A percentile compares a stretch with the other conserved stretches of the same genome.
phyloP scores from a whole-genome alignment of 1,140 invertebrate genomes.

The Atta cephalotes region DNA sequence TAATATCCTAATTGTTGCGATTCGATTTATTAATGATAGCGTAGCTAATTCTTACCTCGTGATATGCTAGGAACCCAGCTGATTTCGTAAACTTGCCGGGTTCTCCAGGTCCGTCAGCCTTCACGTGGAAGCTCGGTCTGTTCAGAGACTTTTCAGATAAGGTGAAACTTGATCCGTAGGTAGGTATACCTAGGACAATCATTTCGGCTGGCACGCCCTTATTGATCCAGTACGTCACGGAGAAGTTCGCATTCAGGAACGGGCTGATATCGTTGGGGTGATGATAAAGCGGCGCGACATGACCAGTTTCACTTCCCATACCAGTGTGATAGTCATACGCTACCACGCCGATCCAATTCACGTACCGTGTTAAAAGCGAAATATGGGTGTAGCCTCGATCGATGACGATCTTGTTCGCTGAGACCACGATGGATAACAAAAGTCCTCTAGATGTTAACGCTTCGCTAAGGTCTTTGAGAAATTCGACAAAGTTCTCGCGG shows the following conservation, averaged over 20 bases:
- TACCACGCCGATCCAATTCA: slow-evolving; percentile 95
- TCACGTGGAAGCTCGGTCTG: slow-evolving; percentile 88
- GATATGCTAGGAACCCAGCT: slow-evolving; percentile 93
- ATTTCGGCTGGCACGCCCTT: slow-evolving; percentile 93
- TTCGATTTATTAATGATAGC: background rate
- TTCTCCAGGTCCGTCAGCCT: slow-evolving; percentile 92
- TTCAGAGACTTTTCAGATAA: slow-evolving; percentile 86
- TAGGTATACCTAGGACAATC: slow-evolving; percentile 94
- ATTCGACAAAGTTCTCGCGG: slow-evolving; percentile 90
- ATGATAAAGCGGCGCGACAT: slow-evolving; percentile 92
- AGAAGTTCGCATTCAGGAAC: slow-evolving; percentile 93
- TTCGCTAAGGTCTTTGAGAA: slow-evolving; percentile 92
- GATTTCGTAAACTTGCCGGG: slow-evolving; percentile 95
- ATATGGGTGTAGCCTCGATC: slow-evolving; percentile 93
- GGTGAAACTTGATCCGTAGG: slow-evolving; percentile 95
- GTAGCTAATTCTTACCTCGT: slow-evolving; percentile 88
- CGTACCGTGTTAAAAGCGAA: slow-evolving; percentile 87
- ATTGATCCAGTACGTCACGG: slow-evolving; percentile 90
- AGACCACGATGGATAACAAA: slow-evolving; percentile 92
- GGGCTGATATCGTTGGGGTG: slow-evolving; percentile 88
- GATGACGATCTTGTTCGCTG: slow-evolving; percentile 95
- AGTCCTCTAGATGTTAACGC: slow-evolving; percentile 90
- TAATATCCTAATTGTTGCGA: background rate
- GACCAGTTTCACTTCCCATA: slow-evolving; percentile 93
- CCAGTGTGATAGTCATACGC: slow-evolving; percentile 95